Percentiles rank a stretch among this genome's conserved stretches.
These are phyloP conservation scores for Spodoptera litura DNA, from an alignment of 1,140 invertebrate species.

Conservation along the genomic window DNA sequence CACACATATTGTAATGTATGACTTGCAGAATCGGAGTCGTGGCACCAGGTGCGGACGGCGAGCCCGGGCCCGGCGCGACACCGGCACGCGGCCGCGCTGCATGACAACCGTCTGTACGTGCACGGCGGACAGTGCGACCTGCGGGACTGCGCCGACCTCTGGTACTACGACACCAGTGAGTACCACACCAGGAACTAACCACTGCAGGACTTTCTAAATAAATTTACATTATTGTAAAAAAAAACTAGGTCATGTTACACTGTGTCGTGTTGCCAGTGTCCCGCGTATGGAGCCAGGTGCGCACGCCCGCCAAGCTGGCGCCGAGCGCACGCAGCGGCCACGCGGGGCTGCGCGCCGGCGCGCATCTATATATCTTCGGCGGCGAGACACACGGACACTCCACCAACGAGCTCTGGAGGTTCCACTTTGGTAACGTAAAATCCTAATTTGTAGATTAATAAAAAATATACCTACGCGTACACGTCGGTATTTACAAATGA, in stretches of 20 bases:
- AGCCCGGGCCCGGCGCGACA: slow-evolving; percentile 90
- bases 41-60: slow-evolving; percentile 87
- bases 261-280: slow-evolving; percentile 78
- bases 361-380: slow-evolving; percentile 94
- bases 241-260: neutral
- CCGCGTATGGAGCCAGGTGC: slow-evolving; percentile 90
- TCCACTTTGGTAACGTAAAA: slow-evolving; percentile 90
- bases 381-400: slow-evolving; percentile 91
- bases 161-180: slow-evolving; percentile 91
- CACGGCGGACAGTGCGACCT: slow-evolving; percentile 96
- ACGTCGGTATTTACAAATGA: too few relatives aligned
- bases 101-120: slow-evolving; percentile 93
- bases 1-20: too few relatives aligned
- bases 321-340: slow-evolving; percentile 94
- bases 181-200: neutral
- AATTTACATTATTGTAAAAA: too few relatives aligned
- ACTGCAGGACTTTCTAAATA: too few relatives aligned
- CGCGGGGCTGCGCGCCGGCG: slow-evolving; percentile 91
- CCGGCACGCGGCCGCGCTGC: slow-evolving; percentile 94
- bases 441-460: too few relatives aligned
- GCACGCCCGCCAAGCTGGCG: slow-evolving; percentile 88
- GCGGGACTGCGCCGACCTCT: slow-evolving; percentile 92
- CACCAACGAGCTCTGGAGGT: slow-evolving; percentile 94
- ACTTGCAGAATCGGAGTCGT: slow-evolving; percentile 90
- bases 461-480: too few relatives aligned